Evolutionary conservation across 2,888 invertebrate genomes (phyloP).

Genomic region (Diadegma fenestrale): DNA sequence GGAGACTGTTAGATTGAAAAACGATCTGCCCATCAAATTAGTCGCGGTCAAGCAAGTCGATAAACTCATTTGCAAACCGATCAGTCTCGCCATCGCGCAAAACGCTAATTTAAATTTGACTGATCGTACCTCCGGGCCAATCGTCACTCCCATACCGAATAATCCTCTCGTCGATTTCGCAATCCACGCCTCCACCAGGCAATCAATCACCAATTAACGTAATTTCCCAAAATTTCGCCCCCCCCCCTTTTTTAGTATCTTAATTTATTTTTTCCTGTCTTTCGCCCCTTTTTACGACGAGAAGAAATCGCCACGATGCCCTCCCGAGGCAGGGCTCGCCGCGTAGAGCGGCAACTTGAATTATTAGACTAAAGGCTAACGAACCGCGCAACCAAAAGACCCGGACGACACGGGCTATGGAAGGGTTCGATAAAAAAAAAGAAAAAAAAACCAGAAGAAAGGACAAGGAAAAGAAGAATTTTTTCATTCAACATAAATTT

Average conservation of each 20-base stretch:
- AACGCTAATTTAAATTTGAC: constrained; percentile 76
- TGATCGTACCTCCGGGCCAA: constrained; percentile 75
- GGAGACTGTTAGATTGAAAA: constrained; percentile 79
- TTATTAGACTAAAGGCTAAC: constrained; percentile 52
- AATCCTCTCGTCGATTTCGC: constrained; percentile 82
- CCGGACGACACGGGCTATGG: constrained; percentile 79
- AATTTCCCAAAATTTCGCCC: constrained; percentile 67
- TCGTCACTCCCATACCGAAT: constrained; percentile 73
- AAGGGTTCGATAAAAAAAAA: constrained; percentile 74
- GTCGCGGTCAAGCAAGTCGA: constrained; percentile 76
- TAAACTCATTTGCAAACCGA: constrained; percentile 80
- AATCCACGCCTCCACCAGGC: constrained; percentile 81
- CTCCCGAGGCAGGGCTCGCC: neutral
- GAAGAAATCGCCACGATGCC: neutral
- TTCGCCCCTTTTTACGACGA: constrained; percentile 37
- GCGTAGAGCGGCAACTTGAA: no score
- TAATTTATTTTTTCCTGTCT: constrained; percentile 80
- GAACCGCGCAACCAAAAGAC: constrained; percentile 43
- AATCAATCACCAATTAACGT: constrained; percentile 82
- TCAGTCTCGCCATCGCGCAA: constrained; percentile 74
- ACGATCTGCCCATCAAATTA: constrained; percentile 75
- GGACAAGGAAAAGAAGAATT: neutral
- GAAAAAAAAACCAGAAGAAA: constrained; percentile 6
- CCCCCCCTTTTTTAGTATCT: constrained; percentile 75
- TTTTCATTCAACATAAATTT: neutral